These are phyloP conservation scores for Spongilla lacustris DNA, from an alignment of 37 sponge, comb jelly and placozoan genomes.

Conservation along the genomic window DNA sequence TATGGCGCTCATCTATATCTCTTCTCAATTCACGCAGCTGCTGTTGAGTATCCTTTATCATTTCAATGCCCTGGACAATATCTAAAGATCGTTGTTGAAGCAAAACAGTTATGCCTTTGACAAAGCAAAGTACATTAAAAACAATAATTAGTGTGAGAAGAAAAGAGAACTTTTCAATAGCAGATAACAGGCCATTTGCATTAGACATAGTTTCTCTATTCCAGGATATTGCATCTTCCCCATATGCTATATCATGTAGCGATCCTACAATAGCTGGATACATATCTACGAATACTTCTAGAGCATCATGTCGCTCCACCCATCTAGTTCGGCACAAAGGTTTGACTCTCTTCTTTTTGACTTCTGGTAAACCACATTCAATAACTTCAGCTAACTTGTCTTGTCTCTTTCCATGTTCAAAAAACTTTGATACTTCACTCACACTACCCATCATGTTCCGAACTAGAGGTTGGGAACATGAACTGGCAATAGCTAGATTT, in stretches of 20 bases:
- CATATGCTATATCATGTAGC: conserved; percentile 28
- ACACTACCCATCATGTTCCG: conserved; percentile 61
- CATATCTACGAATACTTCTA: conserved; percentile 24
- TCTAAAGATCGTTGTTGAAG: too few relatives aligned
- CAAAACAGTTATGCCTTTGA: too few relatives aligned
- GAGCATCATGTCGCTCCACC: conserved; percentile 52
- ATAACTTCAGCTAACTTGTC: conserved; percentile 32
- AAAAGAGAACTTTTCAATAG: conserved; percentile 31
- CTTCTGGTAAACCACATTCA: conserved; percentile 23
- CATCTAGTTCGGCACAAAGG: conserved; percentile 55
- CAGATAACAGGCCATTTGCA: conserved; percentile 42
- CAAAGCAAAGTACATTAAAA: too few relatives aligned
- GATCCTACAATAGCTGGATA: conserved; percentile 34
- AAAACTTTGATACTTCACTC: conserved; percentile 31
- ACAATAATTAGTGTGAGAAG: too few relatives aligned
- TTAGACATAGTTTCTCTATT: conserved; percentile 26
- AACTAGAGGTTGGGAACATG: conserved; percentile 30
- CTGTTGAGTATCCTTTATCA: too few relatives aligned
- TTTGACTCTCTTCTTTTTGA: conserved; percentile 38
- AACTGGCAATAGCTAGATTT: conserved; percentile 48
- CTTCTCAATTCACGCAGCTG: too few relatives aligned
- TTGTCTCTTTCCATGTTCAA: conserved; percentile 52
- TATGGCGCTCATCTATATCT: too few relatives aligned
- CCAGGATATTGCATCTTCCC: conserved; percentile 41
- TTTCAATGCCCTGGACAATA: too few relatives aligned